A percentile compares a stretch with the other conserved stretches of the same genome.
Conservation (phyloP, 2,113 vertebrate genomes). For the Platysteira castanea region DNA sequence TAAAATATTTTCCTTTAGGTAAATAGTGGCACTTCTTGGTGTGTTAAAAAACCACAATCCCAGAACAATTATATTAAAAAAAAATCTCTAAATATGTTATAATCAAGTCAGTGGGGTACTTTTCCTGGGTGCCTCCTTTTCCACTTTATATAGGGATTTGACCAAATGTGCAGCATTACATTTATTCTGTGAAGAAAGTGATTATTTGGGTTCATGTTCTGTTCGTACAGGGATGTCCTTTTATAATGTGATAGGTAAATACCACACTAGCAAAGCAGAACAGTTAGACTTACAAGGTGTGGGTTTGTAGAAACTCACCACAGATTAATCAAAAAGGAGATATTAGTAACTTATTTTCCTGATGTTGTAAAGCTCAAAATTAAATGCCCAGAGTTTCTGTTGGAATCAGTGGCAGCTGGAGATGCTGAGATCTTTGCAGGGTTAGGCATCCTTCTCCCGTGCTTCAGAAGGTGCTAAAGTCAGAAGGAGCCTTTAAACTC, state of each 20-base stretch:
- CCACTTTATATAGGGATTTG: neutral
- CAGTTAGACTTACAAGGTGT: neutral
- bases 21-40: neutral
- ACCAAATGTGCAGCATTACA: neutral
- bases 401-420: neutral
- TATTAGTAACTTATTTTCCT: neutral
- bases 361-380: neutral
- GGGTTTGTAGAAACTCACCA: neutral
- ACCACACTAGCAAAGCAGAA: neutral
- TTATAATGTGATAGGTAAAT: neutral
- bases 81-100: neutral
- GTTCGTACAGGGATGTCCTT: neutral
- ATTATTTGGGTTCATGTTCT: neutral
- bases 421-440: neutral
- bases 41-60: neutral
- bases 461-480: neutral
- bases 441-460: neutral
- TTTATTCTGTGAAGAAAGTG: neutral
- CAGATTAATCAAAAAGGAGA: neutral
- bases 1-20: conserved; percentile 5
- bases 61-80: neutral
- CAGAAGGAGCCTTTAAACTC: neutral
- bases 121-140: neutral
- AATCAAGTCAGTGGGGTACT: neutral
- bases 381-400: neutral